These are phyloP conservation scores for Trachymyrmex cornetzi DNA, from an alignment of 1,140 invertebrate genomes.

Conservation along the genomic window DNA sequence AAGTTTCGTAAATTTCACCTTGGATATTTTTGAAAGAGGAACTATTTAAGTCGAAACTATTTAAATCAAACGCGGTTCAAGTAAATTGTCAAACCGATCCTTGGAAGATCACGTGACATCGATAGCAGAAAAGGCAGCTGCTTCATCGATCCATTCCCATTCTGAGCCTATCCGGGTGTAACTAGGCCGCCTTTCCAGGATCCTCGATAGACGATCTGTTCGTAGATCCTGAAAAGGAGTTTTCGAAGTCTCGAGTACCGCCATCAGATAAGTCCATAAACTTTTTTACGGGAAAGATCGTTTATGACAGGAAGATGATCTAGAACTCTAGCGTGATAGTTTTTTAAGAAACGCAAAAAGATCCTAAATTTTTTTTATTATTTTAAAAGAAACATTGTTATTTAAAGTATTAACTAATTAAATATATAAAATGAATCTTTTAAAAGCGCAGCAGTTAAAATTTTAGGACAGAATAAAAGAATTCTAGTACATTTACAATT, in stretches of 20 bases:
- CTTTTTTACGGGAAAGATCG: background rate
- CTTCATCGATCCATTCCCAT: constrained; percentile 54
- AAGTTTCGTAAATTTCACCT: background rate
- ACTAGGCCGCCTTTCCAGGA: constrained; percentile 60
- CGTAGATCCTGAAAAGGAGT: constrained; percentile 33
- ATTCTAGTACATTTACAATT: background rate
- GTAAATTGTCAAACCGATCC: constrained; percentile 27
- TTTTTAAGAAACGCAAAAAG: background rate
- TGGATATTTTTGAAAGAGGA: background rate
- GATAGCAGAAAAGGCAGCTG: constrained; percentile 44
- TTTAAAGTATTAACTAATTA: constrained; percentile 3
- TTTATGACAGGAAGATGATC: background rate
- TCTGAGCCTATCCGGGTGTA: constrained; percentile 50
- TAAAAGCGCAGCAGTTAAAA: background rate
- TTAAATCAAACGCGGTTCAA: background rate
- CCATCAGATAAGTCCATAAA: background rate
- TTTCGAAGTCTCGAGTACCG: constrained; percentile 25
- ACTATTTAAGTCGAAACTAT: background rate
- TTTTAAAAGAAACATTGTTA: background rate
- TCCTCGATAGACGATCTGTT: constrained; percentile 37
- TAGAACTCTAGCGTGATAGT: background rate
- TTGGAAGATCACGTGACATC: constrained; percentile 57
- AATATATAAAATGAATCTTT: background rate
- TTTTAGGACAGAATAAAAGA: constrained; percentile 1
- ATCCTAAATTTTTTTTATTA: background rate